Conservation (phyloP, 2,888 invertebrate genomes). For the Netelia fuscicornis region DNA sequence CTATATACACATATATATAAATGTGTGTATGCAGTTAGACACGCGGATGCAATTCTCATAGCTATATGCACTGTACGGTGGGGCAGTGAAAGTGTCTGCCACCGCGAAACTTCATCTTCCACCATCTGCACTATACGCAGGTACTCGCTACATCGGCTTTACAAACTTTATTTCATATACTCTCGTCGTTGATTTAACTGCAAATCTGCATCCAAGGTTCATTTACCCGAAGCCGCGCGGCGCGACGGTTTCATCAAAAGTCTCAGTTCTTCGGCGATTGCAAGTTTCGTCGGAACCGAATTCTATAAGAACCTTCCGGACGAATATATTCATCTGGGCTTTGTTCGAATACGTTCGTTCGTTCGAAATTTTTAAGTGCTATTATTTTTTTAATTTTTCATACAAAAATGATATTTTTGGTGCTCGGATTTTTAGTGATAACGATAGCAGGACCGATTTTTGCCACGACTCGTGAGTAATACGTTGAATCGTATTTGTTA, state of each 20-base stretch:
- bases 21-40: neutral
- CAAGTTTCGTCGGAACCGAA: neutral
- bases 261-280: slow-evolving; percentile 23
- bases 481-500: neutral
- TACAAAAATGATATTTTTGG: slow-evolving; percentile 39
- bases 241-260: slow-evolving; percentile 28
- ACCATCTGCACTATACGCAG: slow-evolving; percentile 24
- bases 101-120: slow-evolving; percentile 67
- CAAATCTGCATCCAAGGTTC: slow-evolving; percentile 56
- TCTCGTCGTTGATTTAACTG: slow-evolving; percentile 60
- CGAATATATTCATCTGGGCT: neutral
- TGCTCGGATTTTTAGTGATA: slow-evolving; percentile 32
- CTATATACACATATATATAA: no score
- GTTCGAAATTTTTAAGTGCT: neutral
- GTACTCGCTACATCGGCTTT: slow-evolving; percentile 32
- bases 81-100: slow-evolving; percentile 70
- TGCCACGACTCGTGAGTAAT: slow-evolving; percentile 69
- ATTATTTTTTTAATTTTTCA: neutral
- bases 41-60: slow-evolving; percentile 59
- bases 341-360: neutral
- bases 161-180: slow-evolving; percentile 31
- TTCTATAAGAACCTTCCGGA: neutral
- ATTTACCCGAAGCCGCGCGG: slow-evolving; percentile 51
- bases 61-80: slow-evolving; percentile 53
- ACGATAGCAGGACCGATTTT: slow-evolving; percentile 19